phyloP scores from a whole-genome alignment of 2,113 vertebrate genomes.

The Elaphurus davidianus region DNA sequence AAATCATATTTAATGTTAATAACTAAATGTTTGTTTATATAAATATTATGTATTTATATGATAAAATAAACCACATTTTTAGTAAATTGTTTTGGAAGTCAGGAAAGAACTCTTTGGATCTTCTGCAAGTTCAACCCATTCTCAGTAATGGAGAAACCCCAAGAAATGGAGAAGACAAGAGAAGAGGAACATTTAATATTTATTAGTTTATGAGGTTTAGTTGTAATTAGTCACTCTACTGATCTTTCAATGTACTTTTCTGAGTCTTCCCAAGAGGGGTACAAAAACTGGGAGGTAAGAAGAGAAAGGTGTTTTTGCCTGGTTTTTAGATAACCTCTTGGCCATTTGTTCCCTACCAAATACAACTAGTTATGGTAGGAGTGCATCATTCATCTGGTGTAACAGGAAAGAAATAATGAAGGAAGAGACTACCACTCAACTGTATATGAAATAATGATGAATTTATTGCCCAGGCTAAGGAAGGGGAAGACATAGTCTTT shows the following conservation, averaged over 20 bases:
- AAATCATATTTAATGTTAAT: background rate
- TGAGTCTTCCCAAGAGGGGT: background rate
- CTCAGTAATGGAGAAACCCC: background rate
- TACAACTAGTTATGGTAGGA: background rate
- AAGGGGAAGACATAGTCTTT: background rate
- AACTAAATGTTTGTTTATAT: background rate
- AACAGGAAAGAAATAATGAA: background rate
- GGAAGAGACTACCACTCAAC: background rate
- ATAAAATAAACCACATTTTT: slow-evolving; percentile 15
- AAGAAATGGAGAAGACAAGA: background rate
- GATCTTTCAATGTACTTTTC: background rate
- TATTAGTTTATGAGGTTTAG: background rate
- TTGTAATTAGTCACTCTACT: background rate
- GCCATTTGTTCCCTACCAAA: background rate
- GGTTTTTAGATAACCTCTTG: background rate
- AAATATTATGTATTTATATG: background rate
- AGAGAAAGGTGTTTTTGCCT: background rate
- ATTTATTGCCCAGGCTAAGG: background rate
- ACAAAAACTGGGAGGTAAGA: background rate
- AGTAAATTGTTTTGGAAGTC: background rate
- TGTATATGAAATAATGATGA: background rate
- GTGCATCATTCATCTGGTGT: background rate
- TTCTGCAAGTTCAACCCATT: background rate
- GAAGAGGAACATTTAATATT: background rate
- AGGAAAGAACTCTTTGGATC: background rate